These are phyloP conservation scores for Vombatus ursinus DNA, from an alignment of 2,113 vertebrate species.

Conservation along the genomic window DNA sequence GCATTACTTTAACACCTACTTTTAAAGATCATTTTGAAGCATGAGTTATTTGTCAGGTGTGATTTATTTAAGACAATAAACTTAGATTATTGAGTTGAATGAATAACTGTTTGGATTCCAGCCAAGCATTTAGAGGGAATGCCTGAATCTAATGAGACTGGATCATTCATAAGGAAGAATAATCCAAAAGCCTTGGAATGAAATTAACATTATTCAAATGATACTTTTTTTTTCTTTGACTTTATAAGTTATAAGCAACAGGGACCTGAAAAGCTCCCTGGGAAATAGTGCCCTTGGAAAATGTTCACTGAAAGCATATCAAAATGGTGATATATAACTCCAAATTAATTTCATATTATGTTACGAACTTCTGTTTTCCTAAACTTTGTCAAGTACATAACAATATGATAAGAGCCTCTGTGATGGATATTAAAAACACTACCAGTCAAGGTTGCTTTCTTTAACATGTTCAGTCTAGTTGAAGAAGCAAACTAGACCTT, in stretches of 20 bases:
- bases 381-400: background rate
- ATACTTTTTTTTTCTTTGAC: slow-evolving; percentile 31
- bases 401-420: background rate
- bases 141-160: slow-evolving; percentile 63
- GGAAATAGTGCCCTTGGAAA: slow-evolving; percentile 16
- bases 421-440: background rate
- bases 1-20: slow-evolving; percentile 48
- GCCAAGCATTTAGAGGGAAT: slow-evolving; percentile 69
- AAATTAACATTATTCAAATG: slow-evolving; percentile 66
- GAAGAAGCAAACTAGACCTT: background rate
- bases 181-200: slow-evolving; percentile 55
- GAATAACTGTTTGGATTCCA: slow-evolving; percentile 70
- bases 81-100: slow-evolving; percentile 67
- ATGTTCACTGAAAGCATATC: slow-evolving; percentile 12
- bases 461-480: background rate
- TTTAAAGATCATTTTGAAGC: slow-evolving; percentile 72
- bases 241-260: slow-evolving; percentile 43
- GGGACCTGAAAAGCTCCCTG: slow-evolving; percentile 11
- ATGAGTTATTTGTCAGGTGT: slow-evolving; percentile 73
- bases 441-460: background rate
- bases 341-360: background rate
- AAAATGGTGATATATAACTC: slow-evolving; percentile 31
- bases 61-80: slow-evolving; percentile 76
- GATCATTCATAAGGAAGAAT: slow-evolving; percentile 59
- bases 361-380: background rate